A percentile compares a stretch with the other conserved stretches of the same genome.
Evolutionary conservation across 2,113 vertebrate genomes (phyloP).

Genomic region (Calcarius ornatus): DNA sequence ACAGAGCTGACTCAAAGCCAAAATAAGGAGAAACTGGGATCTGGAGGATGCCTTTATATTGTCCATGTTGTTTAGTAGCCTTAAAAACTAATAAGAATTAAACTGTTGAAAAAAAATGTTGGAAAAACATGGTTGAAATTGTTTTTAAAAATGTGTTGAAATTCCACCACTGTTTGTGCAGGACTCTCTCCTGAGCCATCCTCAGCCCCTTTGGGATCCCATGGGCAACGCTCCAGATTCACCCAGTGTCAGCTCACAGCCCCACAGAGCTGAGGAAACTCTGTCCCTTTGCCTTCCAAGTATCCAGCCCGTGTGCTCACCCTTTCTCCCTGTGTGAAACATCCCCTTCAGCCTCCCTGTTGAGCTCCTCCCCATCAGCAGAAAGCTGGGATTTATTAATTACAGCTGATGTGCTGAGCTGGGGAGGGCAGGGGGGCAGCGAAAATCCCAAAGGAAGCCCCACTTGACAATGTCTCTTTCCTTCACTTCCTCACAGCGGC

Average conservation of each 20-base stretch:
- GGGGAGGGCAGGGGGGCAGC: background rate
- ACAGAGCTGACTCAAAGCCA: background rate
- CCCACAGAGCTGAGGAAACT: background rate
- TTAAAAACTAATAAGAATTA: background rate
- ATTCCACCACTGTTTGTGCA: background rate
- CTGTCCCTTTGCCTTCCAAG: background rate
- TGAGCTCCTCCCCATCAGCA: background rate
- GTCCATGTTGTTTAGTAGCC: background rate
- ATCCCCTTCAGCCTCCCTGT: background rate
- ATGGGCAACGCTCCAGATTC: accelerated
- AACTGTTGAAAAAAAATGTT: background rate
- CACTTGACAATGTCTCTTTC: slow-evolving; percentile 33
- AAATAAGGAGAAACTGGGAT: background rate
- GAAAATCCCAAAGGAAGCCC: slow-evolving; percentile 23
- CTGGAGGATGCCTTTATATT: background rate
- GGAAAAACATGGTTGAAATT: too few relatives aligned
- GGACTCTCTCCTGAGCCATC: background rate
- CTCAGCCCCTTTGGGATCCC: background rate
- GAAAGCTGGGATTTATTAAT: slow-evolving; percentile 1
- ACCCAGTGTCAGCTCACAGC: background rate
- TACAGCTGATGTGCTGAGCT: background rate
- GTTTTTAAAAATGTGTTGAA: background rate
- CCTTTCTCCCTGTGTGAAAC: background rate
- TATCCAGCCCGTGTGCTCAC: accelerated
- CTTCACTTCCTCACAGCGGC: slow-evolving; percentile 12